Percentiles rank a stretch among this genome's conserved stretches.
Conservation (phyloP, 2,113 vertebrate genomes). For the Catharus bicknelli region DNA sequence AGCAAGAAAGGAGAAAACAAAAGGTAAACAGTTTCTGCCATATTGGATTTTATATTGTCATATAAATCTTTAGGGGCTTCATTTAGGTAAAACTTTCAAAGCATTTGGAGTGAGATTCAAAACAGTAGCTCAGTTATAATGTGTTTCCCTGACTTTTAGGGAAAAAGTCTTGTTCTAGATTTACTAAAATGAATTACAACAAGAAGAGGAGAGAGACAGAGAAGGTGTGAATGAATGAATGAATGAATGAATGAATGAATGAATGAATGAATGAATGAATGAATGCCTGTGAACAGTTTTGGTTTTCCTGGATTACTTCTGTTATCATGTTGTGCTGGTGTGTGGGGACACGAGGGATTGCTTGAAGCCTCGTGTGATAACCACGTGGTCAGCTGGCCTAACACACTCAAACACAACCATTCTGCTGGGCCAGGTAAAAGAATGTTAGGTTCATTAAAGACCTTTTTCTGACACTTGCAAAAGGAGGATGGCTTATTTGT, state of each 20-base stretch:
- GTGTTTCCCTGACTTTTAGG: not conserved
- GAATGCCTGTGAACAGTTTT: not conserved
- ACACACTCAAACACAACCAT: not conserved
- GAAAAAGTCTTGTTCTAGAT: not conserved
- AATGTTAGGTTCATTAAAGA: not conserved
- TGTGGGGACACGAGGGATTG: not conserved
- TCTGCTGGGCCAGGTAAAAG: not conserved
- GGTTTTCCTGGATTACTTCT: not conserved
- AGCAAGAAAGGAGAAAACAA: conserved; percentile 85
- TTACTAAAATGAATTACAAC: not conserved
- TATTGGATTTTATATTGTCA: not conserved
- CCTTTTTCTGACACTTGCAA: not conserved
- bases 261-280: not conserved
- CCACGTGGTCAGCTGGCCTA: not conserved
- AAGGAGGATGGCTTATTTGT: not conserved
- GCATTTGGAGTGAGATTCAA: not conserved
- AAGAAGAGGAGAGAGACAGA: not conserved
- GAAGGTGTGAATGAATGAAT: not conserved
- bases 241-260: not conserved
- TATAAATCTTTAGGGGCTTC: not conserved
- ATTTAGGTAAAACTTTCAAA: not conserved
- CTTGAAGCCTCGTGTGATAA: not conserved
- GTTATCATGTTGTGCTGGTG: not conserved
- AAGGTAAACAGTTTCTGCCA: conserved; percentile 66
- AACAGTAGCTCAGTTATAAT: not conserved